Conservation (phyloP, 1,140 invertebrate genomes). For the Bacillus rossius region DNA sequence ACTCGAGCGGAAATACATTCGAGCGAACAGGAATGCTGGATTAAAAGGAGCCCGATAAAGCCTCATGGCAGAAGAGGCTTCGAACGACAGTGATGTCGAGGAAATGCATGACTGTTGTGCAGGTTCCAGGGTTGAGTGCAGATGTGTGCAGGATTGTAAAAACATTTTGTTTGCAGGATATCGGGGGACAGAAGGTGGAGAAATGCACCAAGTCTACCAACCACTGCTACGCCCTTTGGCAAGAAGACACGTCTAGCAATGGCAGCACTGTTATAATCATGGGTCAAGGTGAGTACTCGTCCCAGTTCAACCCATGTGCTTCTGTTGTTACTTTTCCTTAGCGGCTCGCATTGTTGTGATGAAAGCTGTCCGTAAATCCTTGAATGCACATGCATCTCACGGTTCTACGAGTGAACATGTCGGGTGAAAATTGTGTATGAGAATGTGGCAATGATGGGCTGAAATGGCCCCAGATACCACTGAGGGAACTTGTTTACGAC, state of each 20-base stretch:
- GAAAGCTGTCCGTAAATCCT: neutral
- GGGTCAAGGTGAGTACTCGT: slow-evolving; percentile 2
- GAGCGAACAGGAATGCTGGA: no score
- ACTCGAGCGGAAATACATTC: no score
- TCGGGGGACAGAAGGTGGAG: neutral
- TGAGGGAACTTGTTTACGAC: no score
- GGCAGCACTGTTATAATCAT: neutral
- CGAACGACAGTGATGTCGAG: no score
- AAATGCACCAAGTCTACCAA: neutral
- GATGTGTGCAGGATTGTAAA: no score
- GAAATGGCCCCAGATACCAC: no score
- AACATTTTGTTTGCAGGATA: neutral
- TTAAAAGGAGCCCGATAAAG: no score
- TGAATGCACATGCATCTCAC: neutral
- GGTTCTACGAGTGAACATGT: neutral
- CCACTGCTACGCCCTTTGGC: slow-evolving; percentile 7
- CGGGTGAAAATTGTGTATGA: neutral
- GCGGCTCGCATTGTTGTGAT: neutral
- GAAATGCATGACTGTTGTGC: no score
- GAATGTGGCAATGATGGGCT: neutral
- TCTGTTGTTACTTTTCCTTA: neutral
- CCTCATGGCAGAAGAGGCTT: no score
- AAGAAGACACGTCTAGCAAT: neutral
- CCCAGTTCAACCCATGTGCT: neutral
- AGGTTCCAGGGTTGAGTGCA: no score